Conservation (phyloP, 2,113 vertebrate genomes). For the Corythornis vintsioides region DNA sequence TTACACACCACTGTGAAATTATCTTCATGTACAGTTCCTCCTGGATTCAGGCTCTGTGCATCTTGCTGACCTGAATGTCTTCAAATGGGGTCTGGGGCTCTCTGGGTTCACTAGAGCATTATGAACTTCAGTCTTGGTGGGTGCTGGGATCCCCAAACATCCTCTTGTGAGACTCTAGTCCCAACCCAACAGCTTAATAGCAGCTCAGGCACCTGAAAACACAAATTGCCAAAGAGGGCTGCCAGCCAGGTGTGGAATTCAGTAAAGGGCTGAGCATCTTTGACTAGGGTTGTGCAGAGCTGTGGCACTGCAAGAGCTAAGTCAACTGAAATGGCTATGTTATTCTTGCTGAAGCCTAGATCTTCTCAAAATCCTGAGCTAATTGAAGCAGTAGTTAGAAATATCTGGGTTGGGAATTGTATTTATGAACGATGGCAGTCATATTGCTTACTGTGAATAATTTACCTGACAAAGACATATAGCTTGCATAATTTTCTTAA, state of each 20-base stretch:
- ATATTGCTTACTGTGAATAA: conserved; percentile 5
- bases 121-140: neutral
- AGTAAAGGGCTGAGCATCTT: neutral
- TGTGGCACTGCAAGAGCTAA: neutral
- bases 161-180: neutral
- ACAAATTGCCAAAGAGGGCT: neutral
- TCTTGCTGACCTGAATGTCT: neutral
- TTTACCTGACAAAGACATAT: conserved; percentile 27
- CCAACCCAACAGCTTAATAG: neutral
- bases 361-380: neutral
- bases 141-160: neutral
- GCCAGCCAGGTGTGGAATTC: neutral
- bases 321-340: neutral
- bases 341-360: neutral
- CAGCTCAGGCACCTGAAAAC: neutral
- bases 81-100: neutral
- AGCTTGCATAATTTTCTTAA: conserved; percentile 48
- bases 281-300: neutral
- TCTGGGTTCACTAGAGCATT: neutral
- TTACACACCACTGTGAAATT: neutral
- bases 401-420: neutral
- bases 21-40: neutral
- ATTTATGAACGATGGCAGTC: neutral
- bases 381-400: neutral
- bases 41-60: neutral